A percentile compares a stretch with the other conserved stretches of the same genome.
Conservation (phyloP, 2,888 invertebrate species). For the Dorcus parallelipipedus region DNA sequence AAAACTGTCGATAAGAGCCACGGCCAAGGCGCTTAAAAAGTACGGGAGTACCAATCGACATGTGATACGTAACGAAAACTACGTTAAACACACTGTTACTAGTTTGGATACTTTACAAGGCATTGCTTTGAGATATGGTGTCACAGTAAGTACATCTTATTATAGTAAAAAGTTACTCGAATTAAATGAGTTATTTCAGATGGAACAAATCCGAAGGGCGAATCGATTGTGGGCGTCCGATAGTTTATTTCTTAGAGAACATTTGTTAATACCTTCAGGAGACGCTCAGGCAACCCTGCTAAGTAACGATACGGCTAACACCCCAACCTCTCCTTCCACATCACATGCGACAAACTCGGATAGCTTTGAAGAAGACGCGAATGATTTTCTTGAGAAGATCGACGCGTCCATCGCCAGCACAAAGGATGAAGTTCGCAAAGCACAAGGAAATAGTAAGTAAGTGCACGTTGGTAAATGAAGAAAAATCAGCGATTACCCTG, state of each 20-base stretch:
- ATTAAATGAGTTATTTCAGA: constrained; percentile 56
- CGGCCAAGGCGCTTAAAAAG: constrained; percentile 78
- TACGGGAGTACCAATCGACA: constrained; percentile 82
- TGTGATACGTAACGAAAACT: constrained; percentile 73
- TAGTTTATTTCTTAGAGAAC: constrained; percentile 87
- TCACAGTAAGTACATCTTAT: constrained; percentile 61
- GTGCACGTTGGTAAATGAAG: constrained; percentile 43
- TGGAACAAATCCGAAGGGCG: constrained; percentile 87
- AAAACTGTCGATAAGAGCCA: constrained; percentile 80
- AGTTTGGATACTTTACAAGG: constrained; percentile 89
- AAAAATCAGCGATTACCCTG: background rate
- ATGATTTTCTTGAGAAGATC: constrained; percentile 78
- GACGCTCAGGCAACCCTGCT: constrained; percentile 21
- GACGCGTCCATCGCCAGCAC: constrained; percentile 81
- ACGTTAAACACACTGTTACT: constrained; percentile 76
- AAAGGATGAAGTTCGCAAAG: constrained; percentile 77
- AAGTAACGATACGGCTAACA: constrained; percentile 8
- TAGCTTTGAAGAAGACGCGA: constrained; percentile 71
- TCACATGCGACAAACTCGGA: constrained; percentile 46
- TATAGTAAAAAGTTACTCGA: background rate
- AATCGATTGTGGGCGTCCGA: constrained; percentile 91
- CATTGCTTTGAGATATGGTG: constrained; percentile 87
- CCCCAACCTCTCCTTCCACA: constrained; percentile 14
- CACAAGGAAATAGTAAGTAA: constrained; percentile 80
- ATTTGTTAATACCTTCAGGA: constrained; percentile 73